Conservation (phyloP, 1,140 invertebrate species). For the Zaprionus tsacasi region DNA sequence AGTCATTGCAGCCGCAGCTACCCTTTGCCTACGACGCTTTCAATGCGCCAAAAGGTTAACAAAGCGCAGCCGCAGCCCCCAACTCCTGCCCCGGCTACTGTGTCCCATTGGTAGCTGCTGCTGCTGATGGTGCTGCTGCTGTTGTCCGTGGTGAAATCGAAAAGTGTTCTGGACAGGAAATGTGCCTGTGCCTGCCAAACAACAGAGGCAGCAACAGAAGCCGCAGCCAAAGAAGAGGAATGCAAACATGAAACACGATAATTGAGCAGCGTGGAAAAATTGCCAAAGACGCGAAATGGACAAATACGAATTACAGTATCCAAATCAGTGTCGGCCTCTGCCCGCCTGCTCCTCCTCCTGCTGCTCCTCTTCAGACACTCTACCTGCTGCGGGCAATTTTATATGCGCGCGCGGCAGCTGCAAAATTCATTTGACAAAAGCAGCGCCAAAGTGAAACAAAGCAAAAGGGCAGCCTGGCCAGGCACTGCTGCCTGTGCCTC, state of each 20-base stretch:
- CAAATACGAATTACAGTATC: constrained; percentile 82
- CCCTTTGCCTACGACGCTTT: constrained; percentile 57
- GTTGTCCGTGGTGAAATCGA: constrained; percentile 54
- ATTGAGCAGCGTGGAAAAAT: constrained; percentile 82
- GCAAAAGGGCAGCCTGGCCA: constrained; percentile 12
- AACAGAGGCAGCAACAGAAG: constrained; percentile 57
- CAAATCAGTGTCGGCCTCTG: constrained; percentile 75
- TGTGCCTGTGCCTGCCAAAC: constrained; percentile 34
- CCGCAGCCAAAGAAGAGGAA: constrained; percentile 52
- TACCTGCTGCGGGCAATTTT: constrained; percentile 57
- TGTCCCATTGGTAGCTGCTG: constrained; percentile 20
- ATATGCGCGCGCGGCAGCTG: constrained; percentile 66
- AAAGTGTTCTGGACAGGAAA: constrained; percentile 79
- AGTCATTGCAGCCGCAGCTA: constrained; percentile 15
- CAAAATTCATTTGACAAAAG: constrained; percentile 81
- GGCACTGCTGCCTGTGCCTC: neutral
- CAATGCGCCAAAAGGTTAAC: constrained; percentile 52
- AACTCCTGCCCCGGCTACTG: constrained; percentile 50
- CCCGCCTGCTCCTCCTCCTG: too few relatives aligned
- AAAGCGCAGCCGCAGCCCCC: constrained; percentile 35
- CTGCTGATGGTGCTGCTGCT: constrained; percentile 17
- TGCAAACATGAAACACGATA: constrained; percentile 82
- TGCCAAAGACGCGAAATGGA: constrained; percentile 82
- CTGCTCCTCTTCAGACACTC: constrained; percentile 1
- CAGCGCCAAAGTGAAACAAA: constrained; percentile 70